phyloP scores from a whole-genome alignment of 2,888 invertebrate species.

The Tribolium freemani region DNA sequence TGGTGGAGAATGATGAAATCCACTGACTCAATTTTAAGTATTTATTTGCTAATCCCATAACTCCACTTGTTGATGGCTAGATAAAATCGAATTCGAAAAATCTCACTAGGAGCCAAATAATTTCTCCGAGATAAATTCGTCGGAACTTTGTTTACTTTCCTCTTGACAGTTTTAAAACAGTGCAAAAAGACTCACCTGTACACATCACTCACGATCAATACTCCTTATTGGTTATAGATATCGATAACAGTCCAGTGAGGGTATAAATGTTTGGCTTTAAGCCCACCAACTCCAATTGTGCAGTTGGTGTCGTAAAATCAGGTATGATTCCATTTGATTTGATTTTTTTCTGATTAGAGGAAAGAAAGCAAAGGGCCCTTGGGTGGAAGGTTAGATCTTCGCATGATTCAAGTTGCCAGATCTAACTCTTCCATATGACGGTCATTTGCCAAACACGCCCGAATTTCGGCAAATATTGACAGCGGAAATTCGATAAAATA shows the following conservation, averaged over 20 bases:
- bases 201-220: conserved; percentile 31
- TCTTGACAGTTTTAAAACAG: conserved; percentile 25
- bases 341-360: background rate
- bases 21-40: background rate
- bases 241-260: conserved; percentile 31
- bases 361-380: conserved; percentile 47
- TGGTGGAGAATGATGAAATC: background rate
- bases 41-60: conserved; percentile 2
- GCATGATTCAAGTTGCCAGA: conserved; percentile 58
- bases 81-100: conserved; percentile 18
- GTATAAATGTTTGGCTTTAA: conserved; percentile 26
- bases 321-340: conserved; percentile 1
- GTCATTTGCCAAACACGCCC: conserved; percentile 37
- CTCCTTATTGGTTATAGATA: conserved; percentile 44
- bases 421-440: conserved; percentile 63
- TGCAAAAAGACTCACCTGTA: conserved; percentile 42
- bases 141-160: conserved; percentile 32
- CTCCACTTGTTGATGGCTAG: conserved; percentile 14
- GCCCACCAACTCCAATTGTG: conserved; percentile 10
- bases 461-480: conserved; percentile 22
- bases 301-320: conserved; percentile 3
- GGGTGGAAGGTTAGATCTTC: conserved; percentile 61
- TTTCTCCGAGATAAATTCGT: conserved; percentile 24
- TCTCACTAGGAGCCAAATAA: background rate
- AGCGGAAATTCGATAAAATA: background rate